Conservation (phyloP, 2,113 vertebrate species). For the Muscicapa adusta region DNA sequence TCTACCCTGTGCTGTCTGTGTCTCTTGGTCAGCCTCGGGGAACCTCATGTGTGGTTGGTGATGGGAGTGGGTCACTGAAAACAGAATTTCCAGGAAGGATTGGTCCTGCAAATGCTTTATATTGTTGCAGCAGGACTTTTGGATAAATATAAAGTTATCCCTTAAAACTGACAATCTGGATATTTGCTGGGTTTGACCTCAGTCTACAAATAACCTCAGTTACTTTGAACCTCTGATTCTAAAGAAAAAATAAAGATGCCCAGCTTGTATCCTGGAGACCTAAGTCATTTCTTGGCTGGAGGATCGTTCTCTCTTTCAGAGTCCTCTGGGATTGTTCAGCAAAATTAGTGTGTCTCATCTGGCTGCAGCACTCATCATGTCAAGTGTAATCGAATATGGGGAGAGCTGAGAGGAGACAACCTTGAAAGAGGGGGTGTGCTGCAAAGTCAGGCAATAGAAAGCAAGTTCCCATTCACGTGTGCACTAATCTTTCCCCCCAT, state of each 20-base stretch:
- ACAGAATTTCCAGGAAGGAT: neutral
- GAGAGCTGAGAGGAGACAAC: constrained; percentile 9
- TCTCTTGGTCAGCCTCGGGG: neutral
- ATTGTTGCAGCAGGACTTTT: neutral
- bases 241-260: neutral
- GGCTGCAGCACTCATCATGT: constrained; percentile 18
- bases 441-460: neutral
- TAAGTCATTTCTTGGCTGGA: neutral
- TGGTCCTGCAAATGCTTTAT: neutral
- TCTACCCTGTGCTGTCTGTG: neutral
- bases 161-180: neutral
- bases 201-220: neutral
- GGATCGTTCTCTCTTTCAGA: neutral
- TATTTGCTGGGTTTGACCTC: neutral
- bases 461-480: neutral
- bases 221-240: neutral
- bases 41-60: rapidly evolving
- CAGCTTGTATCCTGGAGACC: neutral
- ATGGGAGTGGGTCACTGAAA: neutral
- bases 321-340: neutral
- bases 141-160: neutral
- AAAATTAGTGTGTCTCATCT: constrained; percentile 4
- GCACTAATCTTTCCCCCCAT: neutral
- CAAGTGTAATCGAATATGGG: constrained; percentile 10
- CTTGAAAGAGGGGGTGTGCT: constrained; percentile 8